Evolutionary conservation across 2,113 vertebrate genomes (phyloP), one percentile per base, ranked within the genome.

Genomic region (Polypterus bichir): DNA sequence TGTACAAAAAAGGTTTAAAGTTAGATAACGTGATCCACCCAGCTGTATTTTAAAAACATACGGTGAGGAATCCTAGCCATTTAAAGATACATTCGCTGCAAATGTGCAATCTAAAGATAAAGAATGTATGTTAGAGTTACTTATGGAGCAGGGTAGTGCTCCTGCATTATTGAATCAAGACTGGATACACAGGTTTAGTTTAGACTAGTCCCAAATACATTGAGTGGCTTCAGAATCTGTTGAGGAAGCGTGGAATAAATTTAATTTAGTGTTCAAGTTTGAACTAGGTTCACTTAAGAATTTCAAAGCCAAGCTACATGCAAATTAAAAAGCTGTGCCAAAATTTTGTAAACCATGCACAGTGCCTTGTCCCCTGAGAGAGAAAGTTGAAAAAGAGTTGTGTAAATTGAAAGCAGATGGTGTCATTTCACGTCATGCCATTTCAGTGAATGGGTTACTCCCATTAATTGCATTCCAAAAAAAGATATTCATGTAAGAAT

Each of bases 281-380:
- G 56, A 46, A 8, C 45, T 62, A n/a, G 55, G 63, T 3, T 48
- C 7, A n/a, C 9, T 59, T 1, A 61, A 64, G 3, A 52, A 47
- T 4, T 46, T 68, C 9, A 11, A n/a, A 11, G 64, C 64, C 7
- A 63, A 44, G 6, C 3, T 68, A 5, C 11, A 54, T 46, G 63
- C 65, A 47, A 3, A 1, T 3, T n/a, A 46, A n/a, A 11, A 63
- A 2, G 61, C 62, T 46, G 54, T 47, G 46, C 54, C 54, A 44
- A 69, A 58, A n/a, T 63, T 63, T 27, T 65, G 61, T 9, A 69
- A 65, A 44, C 46, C 60, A 3, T 3, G 61, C 44, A n/a, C 51
- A 7, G 7, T 64, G 7, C n/a, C 60, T 46, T 1, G 5, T 7
- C 5, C 10, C 7, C 5, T 70, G 1, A 62, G 60, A 54, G n/a